Evolutionary conservation across 1,140 invertebrate species (phyloP).

Genomic region (Paraescarpia echinospica): DNA sequence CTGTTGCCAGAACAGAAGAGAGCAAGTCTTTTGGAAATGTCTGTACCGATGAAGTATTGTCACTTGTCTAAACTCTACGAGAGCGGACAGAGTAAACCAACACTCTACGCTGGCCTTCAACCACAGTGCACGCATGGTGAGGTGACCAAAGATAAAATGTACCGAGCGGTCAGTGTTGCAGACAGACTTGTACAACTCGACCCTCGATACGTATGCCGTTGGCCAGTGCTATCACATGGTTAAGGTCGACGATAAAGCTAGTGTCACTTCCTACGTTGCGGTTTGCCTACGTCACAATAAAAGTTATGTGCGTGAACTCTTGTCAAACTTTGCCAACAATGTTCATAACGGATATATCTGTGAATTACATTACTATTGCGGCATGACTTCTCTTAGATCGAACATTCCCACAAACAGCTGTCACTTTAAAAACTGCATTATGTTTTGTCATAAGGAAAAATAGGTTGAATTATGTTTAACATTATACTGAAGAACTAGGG

Average conservation of each 20-base stretch:
- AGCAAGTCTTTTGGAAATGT: not conserved
- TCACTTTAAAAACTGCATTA: no score
- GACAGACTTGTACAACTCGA: conserved; percentile 4
- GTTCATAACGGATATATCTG: no score
- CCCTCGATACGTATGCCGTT: conserved; percentile 11
- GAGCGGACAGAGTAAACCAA: not conserved
- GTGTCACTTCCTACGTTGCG: not conserved
- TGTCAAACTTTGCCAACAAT: no score
- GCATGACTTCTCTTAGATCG: no score
- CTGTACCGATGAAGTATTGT: not conserved
- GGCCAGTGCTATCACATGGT: not conserved
- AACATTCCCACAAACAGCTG: no score
- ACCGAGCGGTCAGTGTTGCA: not conserved
- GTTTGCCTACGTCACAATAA: no score
- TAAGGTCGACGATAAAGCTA: not conserved
- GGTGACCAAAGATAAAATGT: not conserved
- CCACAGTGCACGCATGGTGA: not conserved
- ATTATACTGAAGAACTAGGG: not conserved
- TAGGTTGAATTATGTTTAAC: not conserved
- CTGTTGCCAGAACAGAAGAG: not conserved
- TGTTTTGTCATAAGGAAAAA: no score
- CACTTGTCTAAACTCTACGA: not conserved
- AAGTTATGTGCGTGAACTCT: no score
- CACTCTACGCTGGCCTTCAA: not conserved
- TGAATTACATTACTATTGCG: no score